A percentile compares a stretch with the other conserved stretches of the same genome.
Conservation (phyloP, 2,797 vertebrate species). For the Pseudochaenichthys georgianus region DNA sequence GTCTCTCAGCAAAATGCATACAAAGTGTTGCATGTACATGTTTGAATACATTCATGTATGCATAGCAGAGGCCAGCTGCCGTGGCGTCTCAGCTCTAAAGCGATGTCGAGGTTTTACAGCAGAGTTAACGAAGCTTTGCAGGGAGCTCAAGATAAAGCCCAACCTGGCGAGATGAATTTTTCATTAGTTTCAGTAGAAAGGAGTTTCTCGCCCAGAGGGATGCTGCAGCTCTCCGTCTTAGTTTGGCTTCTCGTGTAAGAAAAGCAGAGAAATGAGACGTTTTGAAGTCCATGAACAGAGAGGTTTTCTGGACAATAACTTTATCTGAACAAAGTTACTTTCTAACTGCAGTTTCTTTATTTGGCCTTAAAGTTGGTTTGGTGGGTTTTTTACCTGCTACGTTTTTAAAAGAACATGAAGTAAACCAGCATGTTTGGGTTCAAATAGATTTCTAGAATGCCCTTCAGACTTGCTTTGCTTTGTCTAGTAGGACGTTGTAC, state of each 20-base stretch:
- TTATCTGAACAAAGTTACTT: slow-evolving; percentile 7
- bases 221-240: slow-evolving; percentile 33
- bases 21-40: not conserved
- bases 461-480: no score
- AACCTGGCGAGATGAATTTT: slow-evolving; percentile 64
- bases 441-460: no score
- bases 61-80: not conserved
- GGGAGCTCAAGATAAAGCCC: slow-evolving; percentile 52
- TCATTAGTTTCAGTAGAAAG: slow-evolving; percentile 53
- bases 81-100: slow-evolving; percentile 23
- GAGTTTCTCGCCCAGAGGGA: slow-evolving; percentile 32
- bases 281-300: slow-evolving; percentile 4
- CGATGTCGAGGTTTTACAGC: slow-evolving; percentile 37
- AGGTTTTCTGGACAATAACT: not conserved
- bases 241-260: slow-evolving; percentile 17
- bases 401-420: slow-evolving; percentile 10
- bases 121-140: slow-evolving; percentile 58
- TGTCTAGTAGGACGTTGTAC: no score
- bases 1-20: slow-evolving; percentile 6
- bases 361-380: slow-evolving; percentile 5
- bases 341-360: not conserved
- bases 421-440: not conserved
- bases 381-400: not conserved
- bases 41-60: slow-evolving; percentile 13
- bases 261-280: slow-evolving; percentile 12